Conservation (phyloP, 2,888 invertebrate genomes). For the Cyclophora albipunctata region DNA sequence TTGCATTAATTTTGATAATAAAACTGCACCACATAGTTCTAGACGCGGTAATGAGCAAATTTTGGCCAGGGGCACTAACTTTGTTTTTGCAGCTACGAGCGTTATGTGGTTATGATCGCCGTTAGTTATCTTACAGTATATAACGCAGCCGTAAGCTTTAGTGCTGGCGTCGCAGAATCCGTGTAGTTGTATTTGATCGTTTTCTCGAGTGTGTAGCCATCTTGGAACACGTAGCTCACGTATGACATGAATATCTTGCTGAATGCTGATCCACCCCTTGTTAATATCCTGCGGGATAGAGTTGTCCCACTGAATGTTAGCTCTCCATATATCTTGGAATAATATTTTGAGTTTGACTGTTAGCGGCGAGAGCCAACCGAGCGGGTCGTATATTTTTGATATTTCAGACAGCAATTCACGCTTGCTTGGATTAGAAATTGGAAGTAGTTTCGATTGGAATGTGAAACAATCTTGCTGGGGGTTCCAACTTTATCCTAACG, state of each 20-base stretch:
- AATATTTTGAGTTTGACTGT: conserved; percentile 10
- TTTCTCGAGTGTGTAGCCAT: background rate
- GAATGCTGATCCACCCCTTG: conserved; percentile 3
- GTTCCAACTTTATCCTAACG: conserved; percentile 13
- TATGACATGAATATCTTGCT: background rate
- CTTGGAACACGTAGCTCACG: conserved; percentile 2
- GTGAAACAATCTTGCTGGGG: conserved; percentile 5
- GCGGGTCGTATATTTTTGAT: conserved; percentile 13
- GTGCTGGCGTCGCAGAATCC: conserved; percentile 2
- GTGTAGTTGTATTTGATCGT: background rate
- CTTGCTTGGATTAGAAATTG: conserved; percentile 4
- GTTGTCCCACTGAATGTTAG: conserved; percentile 6
- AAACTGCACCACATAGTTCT: conserved; percentile 6
- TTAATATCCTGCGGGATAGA: conserved; percentile 1
- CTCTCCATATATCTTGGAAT: conserved; percentile 8
- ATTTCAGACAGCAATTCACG: conserved; percentile 11
- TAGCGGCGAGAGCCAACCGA: conserved; percentile 13
- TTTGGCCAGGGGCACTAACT: conserved; percentile 3
- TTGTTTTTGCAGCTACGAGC: conserved; percentile 5
- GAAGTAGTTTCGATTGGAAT: conserved; percentile 6
- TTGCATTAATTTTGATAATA: conserved; percentile 3
- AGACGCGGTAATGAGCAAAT: conserved; percentile 3
- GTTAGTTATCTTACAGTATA: background rate
- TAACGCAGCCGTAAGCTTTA: conserved; percentile 2
- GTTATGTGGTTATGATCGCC: background rate